A percentile compares a stretch with the other conserved stretches of the same genome.
These are phyloP conservation scores for Garra rufa DNA, from an alignment of 2,113 vertebrate genomes.

Conservation along the genomic window DNA sequence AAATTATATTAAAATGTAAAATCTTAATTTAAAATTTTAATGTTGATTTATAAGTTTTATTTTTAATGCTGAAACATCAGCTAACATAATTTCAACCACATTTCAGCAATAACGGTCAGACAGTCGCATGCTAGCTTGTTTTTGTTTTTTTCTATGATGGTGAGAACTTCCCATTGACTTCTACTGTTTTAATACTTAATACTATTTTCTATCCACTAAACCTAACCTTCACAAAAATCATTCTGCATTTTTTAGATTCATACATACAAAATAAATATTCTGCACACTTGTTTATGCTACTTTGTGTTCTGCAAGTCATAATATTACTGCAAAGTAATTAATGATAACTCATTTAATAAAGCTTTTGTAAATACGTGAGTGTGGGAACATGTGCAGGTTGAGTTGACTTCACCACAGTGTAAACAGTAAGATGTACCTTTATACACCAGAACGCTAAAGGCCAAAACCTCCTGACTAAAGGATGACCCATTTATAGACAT, in stretches of 20 bases:
- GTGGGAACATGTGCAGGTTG: conserved; percentile 6
- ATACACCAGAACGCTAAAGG: neutral
- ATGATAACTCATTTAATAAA: neutral
- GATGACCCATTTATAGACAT: conserved; percentile 25
- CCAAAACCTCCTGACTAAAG: conserved; percentile 16
- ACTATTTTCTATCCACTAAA: neutral
- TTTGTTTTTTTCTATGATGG: neutral
- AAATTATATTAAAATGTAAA: too few relatives aligned
- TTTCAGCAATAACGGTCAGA: too few relatives aligned
- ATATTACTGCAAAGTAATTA: neutral
- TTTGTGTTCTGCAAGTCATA: neutral
- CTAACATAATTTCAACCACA: too few relatives aligned
- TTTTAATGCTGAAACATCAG: too few relatives aligned
- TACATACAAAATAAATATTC: too few relatives aligned
- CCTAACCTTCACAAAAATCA: neutral
- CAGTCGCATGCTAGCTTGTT: neutral
- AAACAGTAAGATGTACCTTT: conserved; percentile 17
- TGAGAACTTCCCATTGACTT: neutral
- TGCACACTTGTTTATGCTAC: neutral
- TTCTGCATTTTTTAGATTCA: neutral
- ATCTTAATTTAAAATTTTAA: too few relatives aligned
- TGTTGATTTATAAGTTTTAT: too few relatives aligned
- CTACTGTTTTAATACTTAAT: neutral
- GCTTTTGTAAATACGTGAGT: neutral
- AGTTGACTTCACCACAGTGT: neutral